Base-by-base conservation (phyloP, 1,140 invertebrate genomes). In the Drosophila novamexicana region DNA sequence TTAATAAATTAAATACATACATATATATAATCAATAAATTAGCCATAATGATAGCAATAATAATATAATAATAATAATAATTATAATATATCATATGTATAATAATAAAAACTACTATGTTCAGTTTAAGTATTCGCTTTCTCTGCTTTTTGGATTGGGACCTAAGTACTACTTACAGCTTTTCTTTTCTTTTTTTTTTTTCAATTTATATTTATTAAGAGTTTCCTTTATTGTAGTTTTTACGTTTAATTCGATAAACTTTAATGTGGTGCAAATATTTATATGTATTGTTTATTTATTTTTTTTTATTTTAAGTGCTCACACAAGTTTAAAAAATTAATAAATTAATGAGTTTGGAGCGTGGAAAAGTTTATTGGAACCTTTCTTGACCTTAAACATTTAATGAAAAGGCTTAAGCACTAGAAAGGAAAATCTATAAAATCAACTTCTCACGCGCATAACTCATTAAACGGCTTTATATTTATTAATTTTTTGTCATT, bases 1-100 rank as follows among this genome's bases (percentile, higher is more conserved):
- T 89, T 69, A 88, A 88, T 88, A 89, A 88, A 88, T 86, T 84
- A 86, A 86, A 77, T 81, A 79, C 69, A 37, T 42, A 69, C 49
- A 49, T 52, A 52, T 14, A 34, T 34, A 40, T 50, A 61, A 45
- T 86, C 79, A 88, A 89, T 88, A 89, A 89, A 77, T 89, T 83
- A 89, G 77, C 66, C 79, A 79, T 79, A 66, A 56, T 81, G 22
- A 37, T 81, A 81, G 62, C 62, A 77, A 56, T 70, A 54, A 63
- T 77, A 77, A 29, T 77, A 66, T 77, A 66, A 45, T 69, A 40
- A 63, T 74, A 77, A 22, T 67, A 9, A 18, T 73, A 58, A 72
- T 49, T 57, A 42, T 69, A 58, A 54, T 57, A 57, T 52, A 62
- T 63, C 1, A 22, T 53, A 54, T 18, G 52, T 18, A 29, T 68